Evolutionary conservation across 2,797 vertebrate genomes (phyloP), one percentile per base, ranked within the genome.

Genomic region (Brotula barbata): DNA sequence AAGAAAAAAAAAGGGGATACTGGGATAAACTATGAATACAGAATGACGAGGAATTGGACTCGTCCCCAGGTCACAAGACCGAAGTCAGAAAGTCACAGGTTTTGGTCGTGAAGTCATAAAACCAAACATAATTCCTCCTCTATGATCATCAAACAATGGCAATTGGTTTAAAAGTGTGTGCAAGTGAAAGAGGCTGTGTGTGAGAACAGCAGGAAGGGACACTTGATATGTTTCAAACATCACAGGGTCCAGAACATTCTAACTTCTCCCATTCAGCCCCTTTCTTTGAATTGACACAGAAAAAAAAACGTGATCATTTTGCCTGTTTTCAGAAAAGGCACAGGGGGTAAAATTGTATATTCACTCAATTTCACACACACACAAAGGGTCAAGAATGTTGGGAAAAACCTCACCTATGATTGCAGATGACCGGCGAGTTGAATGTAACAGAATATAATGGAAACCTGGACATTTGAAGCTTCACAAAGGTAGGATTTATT

Each of bases 81-180:
- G 5, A 54, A 75, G 73, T 73, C 51, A 53, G 63, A 61, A 44
- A 83, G 85, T 89, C 88, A 89, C 85, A 86, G 82, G 75, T 53
- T 77, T 58, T 68, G 51, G 73, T 70, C 70, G 80, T 74, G 25
- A 37, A 77, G 77, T 72, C 71, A 73, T n/a, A 58, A 85, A 78
- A 75, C 78, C 34, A 8, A 66, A 73, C 64, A 83, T 85, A 87
- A 85, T 68, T 79, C 42, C 47, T 55, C 78, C 72, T 84, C 88
- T 78, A 85, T 85, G 52, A 71, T 43, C 7, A 17, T 56, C 46
- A 41, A n/a, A 63, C n/a, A 56, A 21, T 13, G 17, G n/a, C 19
- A 53, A n/a, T 58, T 53, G 34, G 44, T 58, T 81, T 42, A 60
- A 39, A 70, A 50, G 61, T 15, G 56, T 44, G 52, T 65, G 31